A percentile compares a stretch with the other conserved stretches of the same genome.
Conservation (phyloP, 2,797 vertebrate species). For the Tolypeutes matacus region DNA sequence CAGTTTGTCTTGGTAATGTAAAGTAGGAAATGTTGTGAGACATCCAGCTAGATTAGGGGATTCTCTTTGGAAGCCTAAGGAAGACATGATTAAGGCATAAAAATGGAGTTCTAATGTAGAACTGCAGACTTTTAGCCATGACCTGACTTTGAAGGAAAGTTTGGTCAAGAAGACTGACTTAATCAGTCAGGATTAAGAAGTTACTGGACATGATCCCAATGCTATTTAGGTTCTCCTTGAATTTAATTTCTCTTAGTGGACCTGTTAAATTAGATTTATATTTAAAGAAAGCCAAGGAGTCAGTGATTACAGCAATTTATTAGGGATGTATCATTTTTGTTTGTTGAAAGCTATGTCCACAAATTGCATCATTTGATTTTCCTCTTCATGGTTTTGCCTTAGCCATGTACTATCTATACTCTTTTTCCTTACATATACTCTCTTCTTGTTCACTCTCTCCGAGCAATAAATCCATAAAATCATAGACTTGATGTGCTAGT, state of each 20-base stretch:
- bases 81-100: neutral
- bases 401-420: neutral
- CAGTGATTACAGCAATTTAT: neutral
- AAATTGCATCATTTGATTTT: constrained; percentile 25
- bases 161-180: neutral
- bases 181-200: neutral
- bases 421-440: constrained; percentile 18
- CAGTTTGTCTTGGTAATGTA: constrained; percentile 7
- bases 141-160: neutral
- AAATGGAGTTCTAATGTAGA: neutral
- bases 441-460: neutral
- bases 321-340: neutral
- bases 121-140: neutral
- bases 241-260: neutral
- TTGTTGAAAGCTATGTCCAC: neutral
- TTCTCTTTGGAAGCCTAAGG: neutral
- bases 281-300: neutral
- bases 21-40: neutral
- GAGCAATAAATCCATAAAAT: neutral
- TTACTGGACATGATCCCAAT: neutral
- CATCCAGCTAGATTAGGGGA: neutral
- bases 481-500: neutral
- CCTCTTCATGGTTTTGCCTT: neutral
- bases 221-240: neutral
- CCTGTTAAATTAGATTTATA: neutral